Base-by-base conservation (phyloP, 1,140 invertebrate species). In the Listronotus bonariensis region DNA sequence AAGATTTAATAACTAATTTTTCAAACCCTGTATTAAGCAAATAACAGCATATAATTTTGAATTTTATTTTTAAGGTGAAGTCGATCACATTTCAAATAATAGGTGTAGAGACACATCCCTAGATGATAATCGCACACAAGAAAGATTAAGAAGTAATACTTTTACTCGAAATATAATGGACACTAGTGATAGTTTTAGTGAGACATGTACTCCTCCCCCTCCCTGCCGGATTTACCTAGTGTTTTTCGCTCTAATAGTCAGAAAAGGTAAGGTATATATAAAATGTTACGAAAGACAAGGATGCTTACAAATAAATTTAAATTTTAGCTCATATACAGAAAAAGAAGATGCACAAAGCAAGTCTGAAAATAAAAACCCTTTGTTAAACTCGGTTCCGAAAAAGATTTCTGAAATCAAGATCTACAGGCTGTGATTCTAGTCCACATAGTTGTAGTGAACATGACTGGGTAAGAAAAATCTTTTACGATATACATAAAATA, bases 101-200 rank as follows among this genome's bases (percentile, higher is more conserved):
- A 36, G 34, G 11, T 10, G 8, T 36, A 36, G 3, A 10, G 11
- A 36, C 11, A 3, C 34, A 12, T 9, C 14, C 3, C 0, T 18
- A 8, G 41, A n/a, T 1, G 41, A 43, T 4, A 18, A 43, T 8
- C 14, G 6, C 17, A 1, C 8, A 4, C 41, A 43, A 14, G 0
- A 12, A 43, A 43, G 14, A 2, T 18, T 43, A 32, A 83, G 76
- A 38, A 82, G 74, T 42, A 80, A 82, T 64, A 85, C 80, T 6
- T 88, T 87, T 65, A 85, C 87, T 61, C 84, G 20, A 26, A 26
- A 26, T 26, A 26, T 86, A 0, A 76, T 85, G 0, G 80, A 85
- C 26, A 85, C 87, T 65, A 81, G 82, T 20, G 58, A 66, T 7
- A 72, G 86, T 64, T 81, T 82, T 18, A 60, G 59, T 34, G 72